Conservation (phyloP, 2,113 vertebrate genomes). For the Ochotona princeps region DNA sequence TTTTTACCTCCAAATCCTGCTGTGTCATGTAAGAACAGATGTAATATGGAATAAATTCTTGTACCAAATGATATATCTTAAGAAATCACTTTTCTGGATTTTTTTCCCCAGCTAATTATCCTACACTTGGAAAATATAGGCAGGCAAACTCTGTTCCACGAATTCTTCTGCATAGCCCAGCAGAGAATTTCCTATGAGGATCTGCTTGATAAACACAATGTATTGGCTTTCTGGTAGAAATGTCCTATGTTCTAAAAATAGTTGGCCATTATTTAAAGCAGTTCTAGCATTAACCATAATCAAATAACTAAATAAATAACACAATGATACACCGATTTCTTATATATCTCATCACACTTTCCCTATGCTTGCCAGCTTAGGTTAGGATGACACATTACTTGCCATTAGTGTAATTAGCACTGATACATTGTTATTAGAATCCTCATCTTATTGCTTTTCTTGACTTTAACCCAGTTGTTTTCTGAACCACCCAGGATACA, state of each 20-base stretch:
- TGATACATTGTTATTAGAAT: neutral
- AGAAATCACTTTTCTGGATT: neutral
- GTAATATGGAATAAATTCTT: too few species aligned
- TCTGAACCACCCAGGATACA: neutral
- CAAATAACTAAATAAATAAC: too few species aligned
- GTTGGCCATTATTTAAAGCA: neutral
- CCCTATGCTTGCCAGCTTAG: too few species aligned
- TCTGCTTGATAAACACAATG: neutral
- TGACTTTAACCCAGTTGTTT: neutral
- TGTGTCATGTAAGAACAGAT: neutral
- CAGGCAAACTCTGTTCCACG: neutral
- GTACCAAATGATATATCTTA: neutral
- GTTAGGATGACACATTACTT: too few species aligned
- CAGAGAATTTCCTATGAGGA: neutral
- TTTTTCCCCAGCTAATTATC: neutral
- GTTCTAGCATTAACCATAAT: neutral
- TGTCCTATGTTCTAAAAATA: too few species aligned
- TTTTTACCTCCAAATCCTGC: neutral
- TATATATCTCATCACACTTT: too few species aligned
- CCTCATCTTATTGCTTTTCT: neutral
- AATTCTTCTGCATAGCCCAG: neutral
- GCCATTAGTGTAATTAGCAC: too few species aligned
- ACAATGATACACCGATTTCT: too few species aligned
- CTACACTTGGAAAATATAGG: neutral
- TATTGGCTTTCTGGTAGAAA: neutral